phyloP scores from a whole-genome alignment of 2,888 invertebrate species.

The Microctonus hyperodae region DNA sequence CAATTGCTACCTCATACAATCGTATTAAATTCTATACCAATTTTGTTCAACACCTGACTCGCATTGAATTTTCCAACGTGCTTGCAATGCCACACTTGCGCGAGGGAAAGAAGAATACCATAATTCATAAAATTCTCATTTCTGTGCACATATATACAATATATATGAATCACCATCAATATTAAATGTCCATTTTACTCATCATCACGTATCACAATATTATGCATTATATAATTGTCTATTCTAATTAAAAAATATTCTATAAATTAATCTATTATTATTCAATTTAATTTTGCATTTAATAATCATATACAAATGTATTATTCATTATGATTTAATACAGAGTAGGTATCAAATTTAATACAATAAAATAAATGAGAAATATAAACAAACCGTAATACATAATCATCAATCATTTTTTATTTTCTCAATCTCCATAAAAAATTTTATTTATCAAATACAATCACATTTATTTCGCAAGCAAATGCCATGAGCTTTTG shows the following conservation, averaged over 20 bases:
- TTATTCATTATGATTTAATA: too few species aligned
- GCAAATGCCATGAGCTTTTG: background rate
- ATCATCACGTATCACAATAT: background rate
- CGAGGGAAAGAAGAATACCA: background rate
- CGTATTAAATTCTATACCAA: too few species aligned
- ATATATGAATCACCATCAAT: background rate
- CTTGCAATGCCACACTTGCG: background rate
- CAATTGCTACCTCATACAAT: background rate
- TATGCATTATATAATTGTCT: too few species aligned
- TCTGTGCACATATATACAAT: background rate
- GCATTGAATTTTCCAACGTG: background rate
- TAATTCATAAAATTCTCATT: background rate
- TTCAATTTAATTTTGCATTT: too few species aligned
- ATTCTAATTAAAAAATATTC: background rate
- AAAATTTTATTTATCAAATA: background rate
- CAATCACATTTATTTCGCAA: background rate
- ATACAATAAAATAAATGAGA: background rate
- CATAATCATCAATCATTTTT: background rate
- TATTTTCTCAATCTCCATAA: background rate
- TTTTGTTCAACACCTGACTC: slow-evolving; percentile 3
- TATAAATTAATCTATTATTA: too few species aligned
- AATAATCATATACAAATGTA: too few species aligned
- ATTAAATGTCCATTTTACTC: background rate
- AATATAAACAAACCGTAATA: background rate
- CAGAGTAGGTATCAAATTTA: background rate